Evolutionary conservation across 1,140 invertebrate genomes (phyloP).

Genomic region (Ericerus pela): DNA sequence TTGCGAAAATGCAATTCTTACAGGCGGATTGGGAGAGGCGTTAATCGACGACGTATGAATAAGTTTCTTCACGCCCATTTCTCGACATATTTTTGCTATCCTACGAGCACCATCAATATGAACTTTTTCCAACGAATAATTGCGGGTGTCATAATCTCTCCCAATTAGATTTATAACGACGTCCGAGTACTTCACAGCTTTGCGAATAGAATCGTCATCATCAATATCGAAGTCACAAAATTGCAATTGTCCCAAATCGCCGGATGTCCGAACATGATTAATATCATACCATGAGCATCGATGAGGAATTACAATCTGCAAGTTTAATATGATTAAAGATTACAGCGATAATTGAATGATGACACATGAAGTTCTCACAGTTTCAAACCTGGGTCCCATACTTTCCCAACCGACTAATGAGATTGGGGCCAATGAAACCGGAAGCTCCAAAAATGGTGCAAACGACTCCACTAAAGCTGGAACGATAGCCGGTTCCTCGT

Average conservation of each 20-base stretch:
- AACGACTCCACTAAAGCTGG: constrained; percentile 90
- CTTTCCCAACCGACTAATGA: constrained; percentile 80
- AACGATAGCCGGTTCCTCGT: constrained; percentile 80
- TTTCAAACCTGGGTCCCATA: constrained; percentile 56
- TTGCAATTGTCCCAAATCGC: constrained; percentile 91
- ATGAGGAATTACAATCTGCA: constrained; percentile 81
- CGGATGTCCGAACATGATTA: constrained; percentile 59
- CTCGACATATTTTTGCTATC: constrained; percentile 56
- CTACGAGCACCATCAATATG: constrained; percentile 55
- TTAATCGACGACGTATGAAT: constrained; percentile 74
- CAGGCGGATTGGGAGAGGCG: constrained; percentile 29
- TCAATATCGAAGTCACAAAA: constrained; percentile 71
- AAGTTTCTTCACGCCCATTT: constrained; percentile 65
- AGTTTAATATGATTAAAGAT: constrained; percentile 21
- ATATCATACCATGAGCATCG: constrained; percentile 70
- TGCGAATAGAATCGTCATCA: constrained; percentile 78
- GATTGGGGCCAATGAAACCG: constrained; percentile 72
- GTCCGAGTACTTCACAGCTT: constrained; percentile 86
- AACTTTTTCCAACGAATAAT: constrained; percentile 69
- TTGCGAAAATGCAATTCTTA: constrained; percentile 7
- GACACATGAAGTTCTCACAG: neutral
- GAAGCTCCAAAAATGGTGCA: constrained; percentile 90
- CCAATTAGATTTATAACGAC: constrained; percentile 94
- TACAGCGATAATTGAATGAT: neutral
- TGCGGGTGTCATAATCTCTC: constrained; percentile 78